phyloP scores from a whole-genome alignment of 2,113 vertebrate genomes.

The Nannobrachium achirus region DNA sequence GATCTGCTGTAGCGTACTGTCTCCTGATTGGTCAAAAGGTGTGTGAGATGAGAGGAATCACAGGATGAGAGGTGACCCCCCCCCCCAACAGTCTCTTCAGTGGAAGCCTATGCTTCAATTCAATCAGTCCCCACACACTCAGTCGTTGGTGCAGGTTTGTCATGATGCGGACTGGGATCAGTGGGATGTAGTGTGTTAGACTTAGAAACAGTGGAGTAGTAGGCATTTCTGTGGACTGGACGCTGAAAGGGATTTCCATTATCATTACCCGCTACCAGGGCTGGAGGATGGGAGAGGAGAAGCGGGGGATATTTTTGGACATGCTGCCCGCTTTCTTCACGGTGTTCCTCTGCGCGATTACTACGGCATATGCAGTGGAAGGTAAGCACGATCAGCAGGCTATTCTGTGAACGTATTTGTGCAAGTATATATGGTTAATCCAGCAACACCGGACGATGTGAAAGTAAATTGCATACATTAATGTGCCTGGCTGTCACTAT shows the following conservation, averaged over 20 bases:
- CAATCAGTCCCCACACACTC: constrained; percentile 48
- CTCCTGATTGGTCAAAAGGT: constrained; percentile 66
- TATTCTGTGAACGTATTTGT: too few relatives aligned
- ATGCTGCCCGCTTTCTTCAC: constrained; percentile 56
- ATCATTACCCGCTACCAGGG: too few relatives aligned
- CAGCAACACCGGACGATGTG: too few relatives aligned
- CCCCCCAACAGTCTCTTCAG: constrained; percentile 21
- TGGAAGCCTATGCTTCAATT: too few relatives aligned
- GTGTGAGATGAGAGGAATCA: constrained; percentile 39
- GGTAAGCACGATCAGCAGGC: constrained; percentile 73
- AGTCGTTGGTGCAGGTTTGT: constrained; percentile 21
- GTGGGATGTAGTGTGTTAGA: constrained; percentile 50
- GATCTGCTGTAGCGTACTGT: constrained; percentile 35
- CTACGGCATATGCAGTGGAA: constrained; percentile 71
- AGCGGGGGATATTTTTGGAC: constrained; percentile 29
- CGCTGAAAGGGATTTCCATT: too few relatives aligned
- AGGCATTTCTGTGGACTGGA: constrained; percentile 29
- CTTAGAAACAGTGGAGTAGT: background rate
- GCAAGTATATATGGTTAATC: too few relatives aligned
- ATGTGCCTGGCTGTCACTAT: too few relatives aligned
- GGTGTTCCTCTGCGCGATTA: constrained; percentile 57
- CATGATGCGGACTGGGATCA: constrained; percentile 49
- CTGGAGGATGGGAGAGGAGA: constrained; percentile 43
- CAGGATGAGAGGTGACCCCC: constrained; percentile 8
- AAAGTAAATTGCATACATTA: too few relatives aligned